phyloP scores from a whole-genome alignment of 1,140 invertebrate species.

The Lerema accius region DNA sequence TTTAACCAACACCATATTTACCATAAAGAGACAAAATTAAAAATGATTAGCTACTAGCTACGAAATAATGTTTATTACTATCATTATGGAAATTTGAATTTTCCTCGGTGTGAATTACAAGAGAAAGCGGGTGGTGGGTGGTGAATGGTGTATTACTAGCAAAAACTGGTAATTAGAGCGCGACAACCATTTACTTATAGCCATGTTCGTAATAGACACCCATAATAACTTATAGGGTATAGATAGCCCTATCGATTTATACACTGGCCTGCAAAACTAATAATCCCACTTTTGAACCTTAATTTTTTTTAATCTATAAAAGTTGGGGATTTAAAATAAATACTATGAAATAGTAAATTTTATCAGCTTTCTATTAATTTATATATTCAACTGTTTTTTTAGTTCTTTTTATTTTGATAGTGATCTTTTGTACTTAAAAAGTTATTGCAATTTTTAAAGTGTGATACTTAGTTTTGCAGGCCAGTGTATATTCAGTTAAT shows the following conservation, averaged over 20 bases:
- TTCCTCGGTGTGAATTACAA: constrained; percentile 27
- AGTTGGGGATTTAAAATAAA: too few relatives aligned
- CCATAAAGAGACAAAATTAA: constrained; percentile 22
- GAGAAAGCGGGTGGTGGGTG: constrained; percentile 21
- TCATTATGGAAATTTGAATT: constrained; percentile 30
- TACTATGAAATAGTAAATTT: too few relatives aligned
- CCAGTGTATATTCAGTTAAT: too few relatives aligned
- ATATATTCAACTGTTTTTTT: too few relatives aligned
- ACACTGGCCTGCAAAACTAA: too few relatives aligned
- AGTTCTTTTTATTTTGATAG: too few relatives aligned
- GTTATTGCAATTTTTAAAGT: too few relatives aligned
- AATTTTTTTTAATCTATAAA: too few relatives aligned
- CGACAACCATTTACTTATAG: constrained; percentile 3
- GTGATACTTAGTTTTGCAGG: too few relatives aligned
- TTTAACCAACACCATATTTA: constrained; percentile 13
- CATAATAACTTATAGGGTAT: constrained; percentile 10
- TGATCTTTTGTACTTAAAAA: too few relatives aligned
- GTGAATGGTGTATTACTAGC: constrained; percentile 22
- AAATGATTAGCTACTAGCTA: constrained; percentile 12
- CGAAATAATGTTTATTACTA: constrained; percentile 6
- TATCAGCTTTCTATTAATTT: too few relatives aligned
- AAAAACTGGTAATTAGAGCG: constrained; percentile 29
- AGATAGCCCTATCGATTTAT: neutral
- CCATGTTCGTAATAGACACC: constrained; percentile 7
- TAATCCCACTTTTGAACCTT: too few relatives aligned